Evolutionary conservation across 2,797 vertebrate species (phyloP).

Genomic region (Dallia pectoralis): DNA sequence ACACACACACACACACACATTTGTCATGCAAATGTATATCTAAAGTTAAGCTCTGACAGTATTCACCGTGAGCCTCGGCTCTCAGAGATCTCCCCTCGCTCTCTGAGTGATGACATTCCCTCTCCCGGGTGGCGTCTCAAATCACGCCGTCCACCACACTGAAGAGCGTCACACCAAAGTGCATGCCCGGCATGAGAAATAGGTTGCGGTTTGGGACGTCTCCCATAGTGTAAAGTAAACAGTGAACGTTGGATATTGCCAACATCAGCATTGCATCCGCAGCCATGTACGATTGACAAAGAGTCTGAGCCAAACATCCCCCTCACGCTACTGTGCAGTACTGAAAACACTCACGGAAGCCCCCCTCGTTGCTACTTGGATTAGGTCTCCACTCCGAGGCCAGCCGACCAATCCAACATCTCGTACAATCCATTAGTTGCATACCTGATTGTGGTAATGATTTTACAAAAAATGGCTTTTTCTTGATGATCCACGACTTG

Average conservation of each 20-base stretch:
- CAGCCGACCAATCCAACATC: conserved; percentile 53
- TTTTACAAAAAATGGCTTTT: conserved; percentile 71
- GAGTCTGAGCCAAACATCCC: conserved; percentile 36
- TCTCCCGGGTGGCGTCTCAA: conserved; percentile 6
- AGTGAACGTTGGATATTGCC: conserved; percentile 46
- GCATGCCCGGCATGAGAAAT: background rate
- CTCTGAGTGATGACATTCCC: conserved; percentile 34
- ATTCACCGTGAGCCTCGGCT: conserved; percentile 73
- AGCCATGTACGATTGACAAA: conserved; percentile 41
- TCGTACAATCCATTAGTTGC: conserved; percentile 56
- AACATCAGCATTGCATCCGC: conserved; percentile 46
- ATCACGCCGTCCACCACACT: background rate
- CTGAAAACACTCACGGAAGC: conserved; percentile 67
- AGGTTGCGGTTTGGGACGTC: background rate
- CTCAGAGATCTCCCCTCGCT: conserved; percentile 57
- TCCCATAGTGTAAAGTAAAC: conserved; percentile 54
- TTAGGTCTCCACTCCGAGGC: conserved; percentile 57
- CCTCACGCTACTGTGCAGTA: conserved; percentile 16
- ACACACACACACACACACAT: conserved; percentile 41
- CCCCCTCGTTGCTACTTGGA: conserved; percentile 67
- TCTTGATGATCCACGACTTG: conserved; percentile 60
- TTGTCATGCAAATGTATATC: conserved; percentile 86
- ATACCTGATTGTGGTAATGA: conserved; percentile 74
- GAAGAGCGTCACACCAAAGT: background rate
- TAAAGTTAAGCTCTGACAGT: conserved; percentile 75